A percentile compares a stretch with the other conserved stretches of the same genome.
phyloP scores from a whole-genome alignment of 2,888 invertebrate species.

The Sinelater perroti region DNA sequence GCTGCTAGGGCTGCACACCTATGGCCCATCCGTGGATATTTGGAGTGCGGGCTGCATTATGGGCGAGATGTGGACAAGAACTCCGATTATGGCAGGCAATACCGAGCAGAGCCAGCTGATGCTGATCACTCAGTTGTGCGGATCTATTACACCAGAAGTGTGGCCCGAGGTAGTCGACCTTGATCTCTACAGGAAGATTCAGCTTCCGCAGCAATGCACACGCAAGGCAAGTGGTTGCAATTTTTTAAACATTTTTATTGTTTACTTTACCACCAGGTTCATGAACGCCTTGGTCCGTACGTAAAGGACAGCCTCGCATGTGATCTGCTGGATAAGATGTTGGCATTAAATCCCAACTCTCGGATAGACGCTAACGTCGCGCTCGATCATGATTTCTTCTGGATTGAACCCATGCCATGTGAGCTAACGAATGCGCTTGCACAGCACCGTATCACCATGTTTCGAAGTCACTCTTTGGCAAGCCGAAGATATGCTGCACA shows the following conservation, averaged over 20 bases:
- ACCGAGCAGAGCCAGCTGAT: slow-evolving; percentile 96
- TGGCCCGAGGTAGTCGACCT: slow-evolving; percentile 94
- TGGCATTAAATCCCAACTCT: slow-evolving; percentile 91
- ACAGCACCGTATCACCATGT: slow-evolving; percentile 92
- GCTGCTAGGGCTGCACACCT: slow-evolving; percentile 85
- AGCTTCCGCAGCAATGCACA: slow-evolving; percentile 86
- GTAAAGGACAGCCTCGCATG: slow-evolving; percentile 92
- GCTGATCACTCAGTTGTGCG: slow-evolving; percentile 94
- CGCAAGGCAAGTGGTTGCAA: slow-evolving; percentile 68
- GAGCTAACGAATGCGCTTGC: slow-evolving; percentile 92
- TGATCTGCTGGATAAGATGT: slow-evolving; percentile 89
- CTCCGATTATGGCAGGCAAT: slow-evolving; percentile 94
- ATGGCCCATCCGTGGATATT: slow-evolving; percentile 96
- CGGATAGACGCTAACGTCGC: slow-evolving; percentile 90
- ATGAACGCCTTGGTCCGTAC: slow-evolving; percentile 86
- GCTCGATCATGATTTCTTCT: slow-evolving; percentile 97
- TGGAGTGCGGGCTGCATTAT: slow-evolving; percentile 99
- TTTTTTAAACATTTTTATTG: no score
- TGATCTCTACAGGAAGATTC: slow-evolving; percentile 88
- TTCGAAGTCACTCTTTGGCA: slow-evolving; percentile 78
- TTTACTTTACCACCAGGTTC: slow-evolving; percentile 62
- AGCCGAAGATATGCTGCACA: slow-evolving; percentile 63
- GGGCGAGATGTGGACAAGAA: slow-evolving; percentile 99
- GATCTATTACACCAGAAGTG: slow-evolving; percentile 90
- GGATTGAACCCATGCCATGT: slow-evolving; percentile 96